A percentile compares a stretch with the other conserved stretches of the same genome.
Evolutionary conservation across 1,140 invertebrate species (phyloP).

Genomic region (Zaprionus capensis): DNA sequence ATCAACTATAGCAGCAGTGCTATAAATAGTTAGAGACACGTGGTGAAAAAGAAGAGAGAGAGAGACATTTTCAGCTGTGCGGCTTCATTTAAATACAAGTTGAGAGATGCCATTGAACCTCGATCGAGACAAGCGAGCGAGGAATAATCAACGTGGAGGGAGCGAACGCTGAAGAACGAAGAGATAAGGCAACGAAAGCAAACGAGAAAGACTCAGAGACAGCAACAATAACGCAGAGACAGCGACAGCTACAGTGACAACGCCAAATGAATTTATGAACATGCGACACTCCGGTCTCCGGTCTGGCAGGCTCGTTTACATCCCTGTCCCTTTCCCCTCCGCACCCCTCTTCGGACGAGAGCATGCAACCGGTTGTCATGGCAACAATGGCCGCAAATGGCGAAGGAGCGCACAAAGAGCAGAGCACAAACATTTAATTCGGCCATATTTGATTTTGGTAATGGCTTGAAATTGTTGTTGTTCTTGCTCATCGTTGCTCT

Average conservation of each 20-base stretch:
- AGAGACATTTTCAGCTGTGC: background rate
- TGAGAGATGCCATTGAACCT: slow-evolving; percentile 59
- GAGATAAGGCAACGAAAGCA: slow-evolving; percentile 46
- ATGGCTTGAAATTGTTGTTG: slow-evolving; percentile 57
- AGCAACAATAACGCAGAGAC: slow-evolving; percentile 45
- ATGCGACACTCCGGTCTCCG: slow-evolving; percentile 44
- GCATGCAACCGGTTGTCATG: slow-evolving; percentile 62
- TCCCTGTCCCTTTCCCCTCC: slow-evolving; percentile 11
- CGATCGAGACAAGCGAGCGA: slow-evolving; percentile 29
- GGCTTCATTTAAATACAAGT: slow-evolving; percentile 5
- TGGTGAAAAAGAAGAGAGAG: background rate
- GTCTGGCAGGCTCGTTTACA: slow-evolving; percentile 10
- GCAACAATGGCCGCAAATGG: slow-evolving; percentile 71
- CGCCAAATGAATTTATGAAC: slow-evolving; percentile 74
- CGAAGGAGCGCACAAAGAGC: slow-evolving; percentile 73
- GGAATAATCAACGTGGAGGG: slow-evolving; percentile 42
- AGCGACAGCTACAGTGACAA: slow-evolving; percentile 45
- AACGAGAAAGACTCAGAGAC: slow-evolving; percentile 57
- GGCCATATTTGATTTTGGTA: slow-evolving; percentile 83
- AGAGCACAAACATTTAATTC: slow-evolving; percentile 76
- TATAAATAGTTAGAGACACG: background rate
- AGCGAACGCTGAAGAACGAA: background rate
- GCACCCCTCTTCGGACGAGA: background rate
- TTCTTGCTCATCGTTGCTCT: slow-evolving; percentile 31
- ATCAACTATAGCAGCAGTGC: background rate